These are phyloP conservation scores for Mesorhabditis belari DNA, from an alignment of 2,888 invertebrate genomes.

Conservation along the genomic window DNA sequence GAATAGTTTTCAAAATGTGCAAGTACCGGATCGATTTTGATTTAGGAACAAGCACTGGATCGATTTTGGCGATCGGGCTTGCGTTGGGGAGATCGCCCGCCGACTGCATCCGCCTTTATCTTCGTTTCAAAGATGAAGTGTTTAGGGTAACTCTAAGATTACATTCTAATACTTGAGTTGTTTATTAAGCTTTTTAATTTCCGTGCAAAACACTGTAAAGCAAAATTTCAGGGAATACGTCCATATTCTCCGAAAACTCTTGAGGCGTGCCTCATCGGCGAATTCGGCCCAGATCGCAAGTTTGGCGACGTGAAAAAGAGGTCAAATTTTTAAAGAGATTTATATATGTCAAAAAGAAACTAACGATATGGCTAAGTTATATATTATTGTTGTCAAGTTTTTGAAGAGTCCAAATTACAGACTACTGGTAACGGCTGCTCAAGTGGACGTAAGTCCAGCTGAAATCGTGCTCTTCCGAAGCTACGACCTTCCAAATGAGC, in stretches of 20 bases:
- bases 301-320: not conserved
- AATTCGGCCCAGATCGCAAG: not conserved
- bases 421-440: constrained; percentile 74
- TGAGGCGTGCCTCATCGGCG: constrained; percentile 1
- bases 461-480: constrained; percentile 90
- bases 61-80: constrained; percentile 78
- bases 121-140: constrained; percentile 71
- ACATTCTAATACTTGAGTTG: no score
- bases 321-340: no score
- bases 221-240: not conserved
- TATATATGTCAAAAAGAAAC: no score
- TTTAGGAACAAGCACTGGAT: constrained; percentile 69
- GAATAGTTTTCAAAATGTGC: no score
- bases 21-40: not conserved
- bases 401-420: constrained; percentile 32
- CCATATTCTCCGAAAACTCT: constrained; percentile 7
- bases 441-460: constrained; percentile 84
- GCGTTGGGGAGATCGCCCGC: constrained; percentile 62
- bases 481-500: constrained; percentile 60
- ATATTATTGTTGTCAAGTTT: not conserved
- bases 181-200: constrained; percentile 50
- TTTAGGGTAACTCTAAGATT: not conserved
- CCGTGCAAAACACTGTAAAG: not conserved
- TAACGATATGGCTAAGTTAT: not conserved
- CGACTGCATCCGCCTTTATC: constrained; percentile 83